Conservation (phyloP, 2,113 vertebrate species). For the Dasyurus viverrinus region DNA sequence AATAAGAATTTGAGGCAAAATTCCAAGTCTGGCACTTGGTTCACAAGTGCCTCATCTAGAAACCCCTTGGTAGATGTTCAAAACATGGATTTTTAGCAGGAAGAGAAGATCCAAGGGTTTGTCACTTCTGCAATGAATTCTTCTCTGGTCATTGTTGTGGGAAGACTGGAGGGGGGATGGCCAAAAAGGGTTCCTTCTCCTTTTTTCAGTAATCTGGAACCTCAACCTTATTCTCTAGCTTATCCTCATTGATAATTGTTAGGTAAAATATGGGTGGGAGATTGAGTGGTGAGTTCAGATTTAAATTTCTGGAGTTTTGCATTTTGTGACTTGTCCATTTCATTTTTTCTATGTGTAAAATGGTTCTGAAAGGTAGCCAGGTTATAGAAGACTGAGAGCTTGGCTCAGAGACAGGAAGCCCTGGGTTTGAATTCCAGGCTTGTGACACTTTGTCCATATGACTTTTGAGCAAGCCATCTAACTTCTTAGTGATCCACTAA, state of each 20-base stretch:
- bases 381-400: neutral
- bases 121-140: neutral
- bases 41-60: neutral
- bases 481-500: neutral
- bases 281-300: neutral
- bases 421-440: neutral
- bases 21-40: neutral
- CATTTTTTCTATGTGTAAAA: neutral
- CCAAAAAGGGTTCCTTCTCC: neutral
- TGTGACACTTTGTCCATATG: neutral
- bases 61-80: neutral
- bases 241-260: neutral
- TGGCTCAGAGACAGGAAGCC: neutral
- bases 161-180: neutral
- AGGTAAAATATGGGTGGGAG: neutral
- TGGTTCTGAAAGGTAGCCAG: neutral
- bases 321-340: neutral
- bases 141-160: neutral
- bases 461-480: neutral
- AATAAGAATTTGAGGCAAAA: neutral
- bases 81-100: neutral
- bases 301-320: neutral
- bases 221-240: neutral
- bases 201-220: neutral
- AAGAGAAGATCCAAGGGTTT: neutral